phyloP scores from a whole-genome alignment of 2,797 vertebrate species.

The Eremophila alpestris region DNA sequence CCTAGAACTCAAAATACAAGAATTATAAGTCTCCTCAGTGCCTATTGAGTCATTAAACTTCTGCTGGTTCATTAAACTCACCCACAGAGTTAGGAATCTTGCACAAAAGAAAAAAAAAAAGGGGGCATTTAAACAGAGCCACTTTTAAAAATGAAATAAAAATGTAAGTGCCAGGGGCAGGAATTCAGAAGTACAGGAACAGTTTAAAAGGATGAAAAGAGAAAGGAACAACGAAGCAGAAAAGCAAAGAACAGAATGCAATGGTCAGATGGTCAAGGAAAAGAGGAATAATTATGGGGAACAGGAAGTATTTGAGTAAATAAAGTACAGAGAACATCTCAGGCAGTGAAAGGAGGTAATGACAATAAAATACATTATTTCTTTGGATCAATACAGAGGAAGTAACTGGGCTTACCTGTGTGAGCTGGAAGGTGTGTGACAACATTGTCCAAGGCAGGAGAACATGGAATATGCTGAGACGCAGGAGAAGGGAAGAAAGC shows the following conservation, averaged over 20 bases:
- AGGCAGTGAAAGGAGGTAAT: neutral
- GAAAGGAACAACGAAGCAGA: neutral
- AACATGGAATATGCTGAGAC: neutral
- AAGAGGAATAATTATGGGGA: neutral
- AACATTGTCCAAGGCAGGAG: neutral
- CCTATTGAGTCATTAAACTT: neutral
- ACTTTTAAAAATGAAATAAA: neutral
- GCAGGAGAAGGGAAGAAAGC: neutral
- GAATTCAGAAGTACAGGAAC: neutral
- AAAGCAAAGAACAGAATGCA: neutral
- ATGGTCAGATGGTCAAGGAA: neutral
- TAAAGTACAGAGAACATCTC: neutral
- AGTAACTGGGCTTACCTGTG: constrained; percentile 5
- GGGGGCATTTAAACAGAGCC: neutral
- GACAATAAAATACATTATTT: neutral
- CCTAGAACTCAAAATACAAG: neutral
- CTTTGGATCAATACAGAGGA: neutral
- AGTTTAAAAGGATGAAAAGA: neutral
- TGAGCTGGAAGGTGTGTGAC: neutral
- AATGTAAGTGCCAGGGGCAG: neutral
- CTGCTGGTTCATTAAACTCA: neutral
- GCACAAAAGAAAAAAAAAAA: neutral
- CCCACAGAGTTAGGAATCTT: neutral
- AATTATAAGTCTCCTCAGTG: neutral
- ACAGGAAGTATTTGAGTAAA: neutral